Conservation (phyloP, 2,888 invertebrate genomes). For the Ichneumoninae sp. region DNA sequence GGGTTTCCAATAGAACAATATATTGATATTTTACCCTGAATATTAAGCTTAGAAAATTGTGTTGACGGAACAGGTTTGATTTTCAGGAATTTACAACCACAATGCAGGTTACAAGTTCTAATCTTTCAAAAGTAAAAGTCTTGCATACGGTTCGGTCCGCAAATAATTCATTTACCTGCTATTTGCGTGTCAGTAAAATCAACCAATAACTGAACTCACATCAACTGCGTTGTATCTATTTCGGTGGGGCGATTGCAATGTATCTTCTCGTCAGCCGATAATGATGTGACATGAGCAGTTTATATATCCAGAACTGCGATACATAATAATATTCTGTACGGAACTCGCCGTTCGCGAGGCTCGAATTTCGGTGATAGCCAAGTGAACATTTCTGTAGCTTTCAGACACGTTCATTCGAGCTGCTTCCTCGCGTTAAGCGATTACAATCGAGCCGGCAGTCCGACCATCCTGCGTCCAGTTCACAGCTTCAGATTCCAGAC, state of each 20-base stretch:
- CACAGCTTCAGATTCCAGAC: conserved; percentile 46
- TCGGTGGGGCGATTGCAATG: background rate
- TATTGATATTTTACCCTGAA: too few relatives aligned
- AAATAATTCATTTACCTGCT: too few relatives aligned
- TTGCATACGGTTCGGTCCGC: too few relatives aligned
- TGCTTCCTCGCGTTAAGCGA: background rate
- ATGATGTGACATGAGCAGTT: background rate
- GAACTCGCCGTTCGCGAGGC: background rate
- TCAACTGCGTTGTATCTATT: background rate
- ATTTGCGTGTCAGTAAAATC: too few relatives aligned
- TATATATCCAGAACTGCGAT: background rate
- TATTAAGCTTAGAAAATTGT: too few relatives aligned
- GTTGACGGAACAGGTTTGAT: too few relatives aligned
- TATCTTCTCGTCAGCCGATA: background rate
- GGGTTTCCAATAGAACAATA: too few relatives aligned
- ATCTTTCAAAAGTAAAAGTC: too few relatives aligned
- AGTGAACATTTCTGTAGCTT: background rate
- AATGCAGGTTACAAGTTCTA: too few relatives aligned
- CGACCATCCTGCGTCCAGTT: background rate
- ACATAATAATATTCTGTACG: background rate
- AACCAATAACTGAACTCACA: background rate
- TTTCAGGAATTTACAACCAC: too few relatives aligned
- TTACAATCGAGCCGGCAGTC: background rate
- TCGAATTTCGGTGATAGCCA: conserved; percentile 5
- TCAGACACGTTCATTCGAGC: background rate